These are phyloP conservation scores for Leptosomus discolor DNA, from an alignment of 2,113 vertebrate genomes.

Conservation along the genomic window DNA sequence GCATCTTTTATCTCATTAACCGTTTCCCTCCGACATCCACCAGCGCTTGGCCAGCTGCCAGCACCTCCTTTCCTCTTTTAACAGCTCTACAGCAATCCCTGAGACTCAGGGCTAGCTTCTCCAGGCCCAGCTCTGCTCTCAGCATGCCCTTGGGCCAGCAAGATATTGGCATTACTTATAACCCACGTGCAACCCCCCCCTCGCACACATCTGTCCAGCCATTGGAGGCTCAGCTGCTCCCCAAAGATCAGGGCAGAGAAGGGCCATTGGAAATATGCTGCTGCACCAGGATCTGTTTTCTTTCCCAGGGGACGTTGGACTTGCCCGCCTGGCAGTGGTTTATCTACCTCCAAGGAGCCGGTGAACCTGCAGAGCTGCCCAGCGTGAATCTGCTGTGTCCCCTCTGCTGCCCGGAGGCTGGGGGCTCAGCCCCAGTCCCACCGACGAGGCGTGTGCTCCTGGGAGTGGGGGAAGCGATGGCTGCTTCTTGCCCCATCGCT, in stretches of 20 bases:
- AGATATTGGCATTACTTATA: neutral
- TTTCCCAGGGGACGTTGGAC: neutral
- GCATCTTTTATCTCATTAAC: neutral
- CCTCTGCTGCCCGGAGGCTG: neutral
- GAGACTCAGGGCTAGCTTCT: neutral
- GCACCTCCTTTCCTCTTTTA: neutral
- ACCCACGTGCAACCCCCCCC: accelerated
- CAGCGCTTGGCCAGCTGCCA: neutral
- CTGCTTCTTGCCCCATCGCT: neutral
- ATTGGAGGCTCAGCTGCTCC: neutral
- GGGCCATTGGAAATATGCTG: neutral
- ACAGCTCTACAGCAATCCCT: accelerated
- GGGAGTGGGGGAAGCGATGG: neutral
- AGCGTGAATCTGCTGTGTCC: accelerated
- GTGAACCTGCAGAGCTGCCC: neutral
- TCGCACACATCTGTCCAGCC: neutral
- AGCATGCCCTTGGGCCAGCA: neutral
- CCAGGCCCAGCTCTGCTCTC: neutral
- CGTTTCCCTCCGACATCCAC: neutral
- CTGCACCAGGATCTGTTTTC: neutral
- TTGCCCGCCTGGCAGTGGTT: neutral
- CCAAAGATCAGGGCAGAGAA: neutral
- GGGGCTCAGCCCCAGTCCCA: accelerated
- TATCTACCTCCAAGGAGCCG: neutral
- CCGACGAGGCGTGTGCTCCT: accelerated